Evolutionary conservation across 1,140 invertebrate genomes (phyloP), one percentile per base, ranked within the genome.

Genomic region (Eupeodes corollae): DNA sequence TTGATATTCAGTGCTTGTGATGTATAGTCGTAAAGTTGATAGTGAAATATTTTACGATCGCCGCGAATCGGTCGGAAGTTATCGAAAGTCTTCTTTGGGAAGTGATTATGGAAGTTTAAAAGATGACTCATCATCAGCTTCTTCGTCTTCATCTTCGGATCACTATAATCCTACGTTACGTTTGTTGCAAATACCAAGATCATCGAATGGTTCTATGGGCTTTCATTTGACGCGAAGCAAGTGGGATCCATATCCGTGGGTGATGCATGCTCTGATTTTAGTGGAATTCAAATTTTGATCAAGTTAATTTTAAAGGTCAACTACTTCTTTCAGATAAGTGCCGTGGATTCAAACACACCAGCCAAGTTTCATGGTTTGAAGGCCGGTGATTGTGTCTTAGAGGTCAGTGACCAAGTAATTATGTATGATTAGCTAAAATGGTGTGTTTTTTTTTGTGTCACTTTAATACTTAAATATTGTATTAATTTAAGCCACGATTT

Each of bases 161-260:
- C 56, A 59, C 33, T 56, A 57, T 42, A 53, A 52, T 53, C 66
- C 44, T 32, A 53, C 46, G 50, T 63, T 65, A 31, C 61, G 71
- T 33, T 40, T 68, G 13, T 38, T 69, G 12, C 49, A 58, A 40
- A 52, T 68, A 48, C 30, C 62, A 52, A 61, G 64, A 61, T 49
- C 62, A 46, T 30, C 56, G 48, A 18, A 57, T 52, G 45, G 61
- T 49, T 59, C 70, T 19, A 78, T 72, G 31, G 80, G 80, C 15
- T 82, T 83, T 64, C 74, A 80, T 56, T 60, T 83, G 38, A 78
- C 76, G 1, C 70, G 79, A 47, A 79, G 75, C 16, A 79, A 80
- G 56, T 83, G 79, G 79, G 80, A 83, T 68, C 79, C 80, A 6
- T 83, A 83, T 71, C 80, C 80, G 30, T 82, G 80, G 79, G 72